Evolutionary conservation across 2,888 invertebrate species (phyloP), one percentile per base, ranked within the genome.

Genomic region (Hypercompe scribonia): DNA sequence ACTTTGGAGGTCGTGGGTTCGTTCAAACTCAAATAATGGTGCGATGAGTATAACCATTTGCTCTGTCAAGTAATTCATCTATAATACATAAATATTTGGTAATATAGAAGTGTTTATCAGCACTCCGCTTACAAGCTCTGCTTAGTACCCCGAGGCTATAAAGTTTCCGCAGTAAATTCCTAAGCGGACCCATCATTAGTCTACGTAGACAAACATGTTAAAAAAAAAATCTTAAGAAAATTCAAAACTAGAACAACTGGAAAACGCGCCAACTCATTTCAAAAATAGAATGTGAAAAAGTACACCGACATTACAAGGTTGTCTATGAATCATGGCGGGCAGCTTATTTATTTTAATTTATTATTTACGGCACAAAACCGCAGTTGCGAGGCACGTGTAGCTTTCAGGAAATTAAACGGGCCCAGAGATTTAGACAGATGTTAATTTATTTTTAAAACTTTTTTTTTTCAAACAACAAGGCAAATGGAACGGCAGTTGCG

Each of bases 341-440:
- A 34, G 64, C 11, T 50, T 77, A 70, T 81, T 81, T 79, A 78
- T 81, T 76, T 79, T 36, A 67, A 72, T 71, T 68, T 73, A 81
- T 81, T 75, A 81, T 81, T 75, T 79, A 81, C 74, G 50, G 64
- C 50, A 36, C 42, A 31, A 36, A 54, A 31, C 61, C 18, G 18
- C 33, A 13, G 31, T 34, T 21, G 13, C 28, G 61, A 68, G 24
- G n/a, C 68, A 42, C 66, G 67, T 69, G 69, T 61, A 39, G 36
- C 61, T 69, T 69, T 61, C 61, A 58, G 42, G 18, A n/a, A 70
- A 58, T 61, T 58, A 68, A 58, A 39, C 42, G 24, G 61, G 15
- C 39, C 46, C 58, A 31, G 31, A n/a, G 18, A 65, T 71, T 39
- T 24, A 58, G 36, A 65, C 65, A 71, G 50, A 65, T 46, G 42